Evolutionary conservation across 2,888 invertebrate genomes (phyloP).

Genomic region (Cylindroiulus punctatus): DNA sequence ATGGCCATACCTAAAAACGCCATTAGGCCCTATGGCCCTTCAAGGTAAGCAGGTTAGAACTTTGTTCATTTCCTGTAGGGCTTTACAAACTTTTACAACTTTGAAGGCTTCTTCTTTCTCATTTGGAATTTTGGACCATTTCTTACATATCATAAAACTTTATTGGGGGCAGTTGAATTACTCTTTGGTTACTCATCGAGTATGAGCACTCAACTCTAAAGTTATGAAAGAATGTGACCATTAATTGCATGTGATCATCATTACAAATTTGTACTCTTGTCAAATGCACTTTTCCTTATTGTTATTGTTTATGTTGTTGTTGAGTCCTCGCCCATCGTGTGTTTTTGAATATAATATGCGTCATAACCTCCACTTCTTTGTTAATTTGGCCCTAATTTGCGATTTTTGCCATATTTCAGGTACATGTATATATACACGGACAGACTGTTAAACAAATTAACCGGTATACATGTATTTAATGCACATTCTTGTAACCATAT

Average conservation of each 20-base stretch:
- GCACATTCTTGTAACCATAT: background rate
- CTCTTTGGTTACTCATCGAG: background rate
- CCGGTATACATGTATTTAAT: background rate
- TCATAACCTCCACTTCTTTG: no score
- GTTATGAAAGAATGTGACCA: background rate
- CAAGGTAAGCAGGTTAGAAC: no score
- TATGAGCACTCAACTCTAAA: background rate
- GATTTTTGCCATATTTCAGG: no score
- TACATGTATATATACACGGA: background rate
- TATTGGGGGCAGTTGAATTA: background rate
- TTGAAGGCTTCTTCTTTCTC: background rate
- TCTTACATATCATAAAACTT: constrained; percentile 34
- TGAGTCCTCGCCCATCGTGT: no score
- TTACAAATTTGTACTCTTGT: background rate
- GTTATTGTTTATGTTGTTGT: background rate
- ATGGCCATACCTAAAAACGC: no score
- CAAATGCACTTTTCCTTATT: background rate
- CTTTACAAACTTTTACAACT: background rate
- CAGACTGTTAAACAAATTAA: background rate
- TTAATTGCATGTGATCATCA: background rate
- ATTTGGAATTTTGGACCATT: background rate
- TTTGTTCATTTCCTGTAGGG: background rate
- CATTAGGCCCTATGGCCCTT: no score
- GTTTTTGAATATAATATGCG: no score
- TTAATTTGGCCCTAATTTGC: no score